Percentiles rank a stretch among this genome's conserved stretches.
Conservation (phyloP, 2,888 invertebrate species). For the Aphrophora alni region DNA sequence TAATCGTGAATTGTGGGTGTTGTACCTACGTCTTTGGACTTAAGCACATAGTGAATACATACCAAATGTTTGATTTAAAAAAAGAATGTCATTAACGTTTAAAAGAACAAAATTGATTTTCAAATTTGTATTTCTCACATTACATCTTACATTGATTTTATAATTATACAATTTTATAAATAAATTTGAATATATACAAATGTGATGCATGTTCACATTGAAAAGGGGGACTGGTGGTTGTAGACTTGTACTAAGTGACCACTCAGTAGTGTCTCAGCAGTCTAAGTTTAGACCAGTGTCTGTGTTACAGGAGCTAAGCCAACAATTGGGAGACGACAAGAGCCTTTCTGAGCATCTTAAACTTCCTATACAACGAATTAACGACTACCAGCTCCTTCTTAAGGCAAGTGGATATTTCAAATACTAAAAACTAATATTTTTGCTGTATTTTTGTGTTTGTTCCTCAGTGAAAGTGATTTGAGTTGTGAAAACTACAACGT, state of each 20-base stretch:
- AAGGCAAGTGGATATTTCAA: constrained; percentile 69
- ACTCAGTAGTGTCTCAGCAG: not conserved
- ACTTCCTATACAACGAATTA: constrained; percentile 92
- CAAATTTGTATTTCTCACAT: no score
- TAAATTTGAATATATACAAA: no score
- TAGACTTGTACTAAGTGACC: not conserved
- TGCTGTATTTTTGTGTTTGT: constrained; percentile 37
- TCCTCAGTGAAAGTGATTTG: not conserved
- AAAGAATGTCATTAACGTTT: no score
- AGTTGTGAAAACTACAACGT: not conserved
- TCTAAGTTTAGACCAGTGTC: constrained; percentile 28
- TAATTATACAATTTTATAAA: no score
- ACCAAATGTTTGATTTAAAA: no score
- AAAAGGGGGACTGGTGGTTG: not conserved
- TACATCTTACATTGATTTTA: no score
- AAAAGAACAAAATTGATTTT: no score
- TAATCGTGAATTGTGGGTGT: no score
- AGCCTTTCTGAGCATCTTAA: constrained; percentile 89
- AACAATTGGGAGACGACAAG: constrained; percentile 87
- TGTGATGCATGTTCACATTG: not conserved
- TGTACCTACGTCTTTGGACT: no score
- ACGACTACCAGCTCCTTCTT: constrained; percentile 93
- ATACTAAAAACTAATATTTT: no score
- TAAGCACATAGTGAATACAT: no score
- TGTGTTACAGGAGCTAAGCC: constrained; percentile 76